These are phyloP conservation scores for Fabriciana adippe DNA, from an alignment of 2,888 invertebrate genomes.

Conservation along the genomic window DNA sequence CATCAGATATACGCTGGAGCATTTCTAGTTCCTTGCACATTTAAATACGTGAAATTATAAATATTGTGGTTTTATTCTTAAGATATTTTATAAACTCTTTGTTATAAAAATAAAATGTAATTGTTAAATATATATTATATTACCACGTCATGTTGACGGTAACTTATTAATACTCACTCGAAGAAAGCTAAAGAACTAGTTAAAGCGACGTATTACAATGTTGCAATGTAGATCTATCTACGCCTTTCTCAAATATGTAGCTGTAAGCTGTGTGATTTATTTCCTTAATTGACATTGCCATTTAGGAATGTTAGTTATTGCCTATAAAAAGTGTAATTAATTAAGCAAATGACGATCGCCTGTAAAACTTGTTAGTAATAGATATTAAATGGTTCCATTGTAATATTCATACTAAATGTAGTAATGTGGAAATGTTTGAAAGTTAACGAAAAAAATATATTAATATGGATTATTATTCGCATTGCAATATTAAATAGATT, in stretches of 20 bases:
- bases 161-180: not conserved
- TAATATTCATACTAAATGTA: not conserved
- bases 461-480: too few relatives aligned
- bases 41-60: slow-evolving; percentile 23
- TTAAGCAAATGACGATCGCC: slow-evolving; percentile 40
- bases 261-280: slow-evolving; percentile 12
- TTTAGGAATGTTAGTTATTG: slow-evolving; percentile 32
- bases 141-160: not conserved
- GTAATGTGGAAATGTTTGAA: too few relatives aligned
- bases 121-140: too few relatives aligned
- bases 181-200: not conserved
- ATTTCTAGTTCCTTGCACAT: slow-evolving; percentile 31
- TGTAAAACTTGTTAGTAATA: slow-evolving; percentile 33
- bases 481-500: too few relatives aligned
- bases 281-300: slow-evolving; percentile 13
- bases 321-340: slow-evolving; percentile 42
- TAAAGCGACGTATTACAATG: slow-evolving; percentile 3
- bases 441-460: too few relatives aligned
- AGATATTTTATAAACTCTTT: not conserved
- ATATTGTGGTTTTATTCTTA: slow-evolving; percentile 19
- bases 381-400: slow-evolving; percentile 1
- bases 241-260: slow-evolving; percentile 12
- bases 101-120: too few relatives aligned
- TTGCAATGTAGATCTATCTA: slow-evolving; percentile 8
- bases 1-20: slow-evolving; percentile 34